Base-by-base conservation (phyloP, 2,797 vertebrate genomes). In the Anolis apletophallus region DNA sequence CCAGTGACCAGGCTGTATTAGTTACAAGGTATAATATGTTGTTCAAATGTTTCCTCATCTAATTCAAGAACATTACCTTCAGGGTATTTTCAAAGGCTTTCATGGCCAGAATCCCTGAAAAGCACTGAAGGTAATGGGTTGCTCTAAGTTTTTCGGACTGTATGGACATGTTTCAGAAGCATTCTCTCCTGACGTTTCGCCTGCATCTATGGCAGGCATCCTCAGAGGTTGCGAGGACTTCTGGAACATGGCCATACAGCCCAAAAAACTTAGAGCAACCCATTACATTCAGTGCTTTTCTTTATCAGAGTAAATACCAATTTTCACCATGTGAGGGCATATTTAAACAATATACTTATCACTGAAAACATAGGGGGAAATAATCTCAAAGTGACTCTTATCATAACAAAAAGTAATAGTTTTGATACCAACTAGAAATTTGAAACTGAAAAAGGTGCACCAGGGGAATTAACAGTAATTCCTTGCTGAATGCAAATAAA, bases 321-420 rank as follows among this genome's bases (percentile, higher is more conserved):
- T n/a, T 80, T 69, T 52, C 76, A 52, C 84, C 84, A 85, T 85
- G 84, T 64, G 77, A 85, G 76, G 84, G 84, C 84, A 73, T 57
- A 73, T 80, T 80, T 68, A 85, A 85, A 73, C 77, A 80, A 73
- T 34, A 50, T 59, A 85, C 61, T 79, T 73, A 17, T 12, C 54
- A 26, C 19, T 52, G 40, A 67, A 23, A 69, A 79, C 75, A 59
- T 59, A 61, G 3, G 29, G 55, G 14, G 29, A 85, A 59, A 85
- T 46, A n/a, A 85, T 67, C 64, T 85, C 34, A 61, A 80, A 67
- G 54, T 80, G 32, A 50, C 36, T 72, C 7, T 72, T 80, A 85
- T 73, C 84, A 61, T 59, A 55, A 13, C 69, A 72, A 67, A 46
- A 67, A 11, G 26, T 17, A 69, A 79, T 75, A 46, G 54, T 52